A percentile compares a stretch with the other conserved stretches of the same genome.
Conservation (phyloP, 2,888 invertebrate genomes). For the Rhingia rostrata region DNA sequence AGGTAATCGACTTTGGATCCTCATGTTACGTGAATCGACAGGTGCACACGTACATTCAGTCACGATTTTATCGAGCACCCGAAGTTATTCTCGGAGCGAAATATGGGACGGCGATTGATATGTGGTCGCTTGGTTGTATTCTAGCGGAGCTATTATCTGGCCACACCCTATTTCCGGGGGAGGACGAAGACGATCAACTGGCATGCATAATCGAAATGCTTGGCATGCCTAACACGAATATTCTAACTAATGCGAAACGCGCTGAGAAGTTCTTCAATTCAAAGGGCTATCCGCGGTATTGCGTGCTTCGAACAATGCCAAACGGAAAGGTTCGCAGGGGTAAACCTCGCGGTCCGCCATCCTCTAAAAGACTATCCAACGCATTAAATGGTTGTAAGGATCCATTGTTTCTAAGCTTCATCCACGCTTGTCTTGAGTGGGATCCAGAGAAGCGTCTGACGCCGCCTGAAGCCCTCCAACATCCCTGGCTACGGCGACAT, state of each 20-base stretch:
- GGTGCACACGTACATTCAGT: slow-evolving; percentile 99
- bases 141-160: slow-evolving; percentile 98
- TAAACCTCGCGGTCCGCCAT: slow-evolving; percentile 97
- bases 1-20: slow-evolving; percentile 99
- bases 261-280: slow-evolving; percentile 98
- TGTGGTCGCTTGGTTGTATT: slow-evolving; percentile 98
- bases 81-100: slow-evolving; percentile 95
- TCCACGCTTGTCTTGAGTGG: slow-evolving; percentile 98
- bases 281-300: slow-evolving; percentile 97
- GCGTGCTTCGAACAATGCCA: slow-evolving; percentile 91
- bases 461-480: slow-evolving; percentile 93
- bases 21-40: slow-evolving; percentile 99
- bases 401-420: slow-evolving; percentile 97
- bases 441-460: slow-evolving; percentile 97
- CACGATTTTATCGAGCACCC: slow-evolving; percentile 98
- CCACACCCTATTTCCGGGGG: slow-evolving; percentile 97
- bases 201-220: slow-evolving; percentile 97
- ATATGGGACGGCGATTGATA: slow-evolving; percentile 99
- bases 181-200: slow-evolving; percentile 98
- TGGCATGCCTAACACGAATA: slow-evolving; percentile 83
- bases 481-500: slow-evolving; percentile 93
- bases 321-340: slow-evolving; percentile 96
- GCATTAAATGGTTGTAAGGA: slow-evolving; percentile 96
- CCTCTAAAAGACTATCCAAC: slow-evolving; percentile 93
- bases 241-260: slow-evolving; percentile 95